Evolutionary conservation across 2,797 vertebrate genomes (phyloP).

Genomic region (Neoniphon sammara): DNA sequence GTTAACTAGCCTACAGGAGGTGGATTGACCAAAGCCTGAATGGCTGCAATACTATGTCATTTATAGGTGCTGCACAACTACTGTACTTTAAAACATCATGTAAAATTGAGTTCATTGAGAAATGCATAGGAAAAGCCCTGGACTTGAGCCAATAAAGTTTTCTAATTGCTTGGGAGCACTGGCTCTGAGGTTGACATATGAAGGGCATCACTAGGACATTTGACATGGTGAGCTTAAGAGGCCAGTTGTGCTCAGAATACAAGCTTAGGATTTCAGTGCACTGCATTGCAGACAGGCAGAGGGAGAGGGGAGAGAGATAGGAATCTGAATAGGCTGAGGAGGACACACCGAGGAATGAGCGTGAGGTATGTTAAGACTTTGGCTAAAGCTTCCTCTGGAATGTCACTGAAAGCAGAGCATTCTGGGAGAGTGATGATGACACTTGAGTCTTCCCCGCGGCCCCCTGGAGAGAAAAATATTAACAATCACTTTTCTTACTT

Average conservation of each 20-base stretch:
- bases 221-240: constrained; percentile 43
- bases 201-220: constrained; percentile 47
- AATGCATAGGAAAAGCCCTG: neutral
- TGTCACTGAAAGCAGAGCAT: constrained; percentile 89
- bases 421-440: constrained; percentile 97
- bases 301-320: constrained; percentile 28
- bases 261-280: constrained; percentile 62
- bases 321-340: constrained; percentile 21
- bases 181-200: constrained; percentile 23
- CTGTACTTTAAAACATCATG: neutral
- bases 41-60: neutral
- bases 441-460: constrained; percentile 91
- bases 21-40: neutral
- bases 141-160: neutral
- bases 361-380: constrained; percentile 94
- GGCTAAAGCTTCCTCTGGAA: constrained; percentile 88
- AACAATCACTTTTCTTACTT: neutral
- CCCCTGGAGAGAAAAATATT: constrained; percentile 81
- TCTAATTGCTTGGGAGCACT: neutral
- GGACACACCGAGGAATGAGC: constrained; percentile 88
- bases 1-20: neutral
- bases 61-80: neutral
- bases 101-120: neutral
- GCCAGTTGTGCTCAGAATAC: constrained; percentile 70
- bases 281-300: constrained; percentile 73